Percentiles rank a stretch among this genome's conserved stretches.
Evolutionary conservation across 1,140 invertebrate species (phyloP).

Genomic region (Carcinoscorpius rotundicauda): DNA sequence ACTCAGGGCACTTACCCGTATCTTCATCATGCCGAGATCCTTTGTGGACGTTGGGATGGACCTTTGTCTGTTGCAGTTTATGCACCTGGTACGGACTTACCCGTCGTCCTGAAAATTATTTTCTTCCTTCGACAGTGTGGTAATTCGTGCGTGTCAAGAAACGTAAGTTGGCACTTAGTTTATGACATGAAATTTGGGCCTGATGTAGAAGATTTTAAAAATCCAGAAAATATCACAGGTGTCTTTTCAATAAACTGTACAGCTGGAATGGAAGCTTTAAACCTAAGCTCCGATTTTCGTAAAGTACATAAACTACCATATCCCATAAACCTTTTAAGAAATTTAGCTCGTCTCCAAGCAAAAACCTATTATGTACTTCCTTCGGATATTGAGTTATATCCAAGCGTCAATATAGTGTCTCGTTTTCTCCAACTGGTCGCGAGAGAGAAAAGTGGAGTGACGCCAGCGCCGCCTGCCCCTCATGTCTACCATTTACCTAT

Average conservation of each 20-base stretch:
- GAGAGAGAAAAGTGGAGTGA: background rate
- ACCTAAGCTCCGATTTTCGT: background rate
- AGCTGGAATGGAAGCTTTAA: background rate
- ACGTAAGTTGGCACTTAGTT: slow-evolving; percentile 25
- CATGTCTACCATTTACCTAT: slow-evolving; percentile 62
- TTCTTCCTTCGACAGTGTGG: slow-evolving; percentile 41
- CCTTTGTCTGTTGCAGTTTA: slow-evolving; percentile 63
- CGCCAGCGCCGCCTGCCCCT: background rate
- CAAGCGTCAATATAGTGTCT: slow-evolving; percentile 24
- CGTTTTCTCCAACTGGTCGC: slow-evolving; percentile 15
- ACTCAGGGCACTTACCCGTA: slow-evolving; percentile 76
- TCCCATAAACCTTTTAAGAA: slow-evolving; percentile 29
- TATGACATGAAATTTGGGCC: slow-evolving; percentile 16
- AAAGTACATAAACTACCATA: slow-evolving; percentile 12
- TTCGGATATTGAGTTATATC: slow-evolving; percentile 29
- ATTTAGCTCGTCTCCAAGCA: slow-evolving; percentile 25
- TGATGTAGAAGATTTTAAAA: too few species aligned
- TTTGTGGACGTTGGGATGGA: slow-evolving; percentile 57
- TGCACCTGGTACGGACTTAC: slow-evolving; percentile 41
- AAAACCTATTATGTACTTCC: slow-evolving; percentile 27
- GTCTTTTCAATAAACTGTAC: too few species aligned
- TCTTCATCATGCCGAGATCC: slow-evolving; percentile 70
- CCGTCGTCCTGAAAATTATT: slow-evolving; percentile 40
- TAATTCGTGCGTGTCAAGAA: slow-evolving; percentile 17
- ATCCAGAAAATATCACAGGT: too few species aligned